phyloP scores from a whole-genome alignment of 2,797 vertebrate genomes.

The Phoxinus dragarum region DNA sequence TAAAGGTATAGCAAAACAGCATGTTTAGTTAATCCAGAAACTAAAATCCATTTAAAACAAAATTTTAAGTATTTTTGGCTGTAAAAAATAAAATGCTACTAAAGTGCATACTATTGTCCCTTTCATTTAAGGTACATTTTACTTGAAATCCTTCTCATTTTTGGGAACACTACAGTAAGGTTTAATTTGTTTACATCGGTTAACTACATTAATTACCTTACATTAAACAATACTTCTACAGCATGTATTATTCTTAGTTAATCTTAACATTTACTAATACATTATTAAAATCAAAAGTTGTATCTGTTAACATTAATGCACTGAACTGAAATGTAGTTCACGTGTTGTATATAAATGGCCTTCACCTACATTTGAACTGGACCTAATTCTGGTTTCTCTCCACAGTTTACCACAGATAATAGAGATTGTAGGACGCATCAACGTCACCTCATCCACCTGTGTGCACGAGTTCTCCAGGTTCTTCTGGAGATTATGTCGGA shows the following conservation, averaged over 20 bases:
- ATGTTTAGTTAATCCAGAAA: background rate
- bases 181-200: background rate
- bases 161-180: background rate
- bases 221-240: background rate
- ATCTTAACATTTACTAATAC: background rate
- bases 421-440: conserved; percentile 95
- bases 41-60: background rate
- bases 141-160: background rate
- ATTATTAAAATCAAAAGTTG: background rate
- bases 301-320: background rate
- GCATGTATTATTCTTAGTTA: background rate
- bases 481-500: conserved; percentile 98
- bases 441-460: conserved; percentile 93
- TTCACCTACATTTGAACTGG: background rate
- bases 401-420: conserved; percentile 91
- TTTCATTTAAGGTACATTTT: background rate
- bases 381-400: conserved; percentile 22
- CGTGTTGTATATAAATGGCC: background rate
- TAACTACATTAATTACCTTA: background rate
- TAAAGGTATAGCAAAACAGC: background rate
- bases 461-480: conserved; percentile 99
- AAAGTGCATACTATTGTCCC: background rate
- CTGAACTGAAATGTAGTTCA: background rate
- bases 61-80: background rate
- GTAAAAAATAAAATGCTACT: background rate